Evolutionary conservation across 2,888 invertebrate species (phyloP), one percentile per base, ranked within the genome.

Genomic region (Eristalinus aeneus): DNA sequence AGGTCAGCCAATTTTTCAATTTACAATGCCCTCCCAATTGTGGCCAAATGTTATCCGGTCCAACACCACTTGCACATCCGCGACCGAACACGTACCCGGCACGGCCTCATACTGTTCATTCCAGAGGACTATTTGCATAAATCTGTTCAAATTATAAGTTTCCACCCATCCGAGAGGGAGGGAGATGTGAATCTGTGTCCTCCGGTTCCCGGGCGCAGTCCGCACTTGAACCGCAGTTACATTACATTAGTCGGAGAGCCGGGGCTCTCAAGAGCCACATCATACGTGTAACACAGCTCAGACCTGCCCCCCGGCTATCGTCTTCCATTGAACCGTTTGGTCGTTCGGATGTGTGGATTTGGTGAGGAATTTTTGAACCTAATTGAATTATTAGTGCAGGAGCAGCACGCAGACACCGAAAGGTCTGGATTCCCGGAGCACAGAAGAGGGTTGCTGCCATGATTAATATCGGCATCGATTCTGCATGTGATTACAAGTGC

Each of bases 61-160:
- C 68, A 23, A 72, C 79, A 68, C 64, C 79, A 68, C 72, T 16
- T 39, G 22, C 64, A 67, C 20, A 16, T 32, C 16, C 22, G 27
- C 8, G 1, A 8, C 16, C 46, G 46, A 46, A 16, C 46, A 46
- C 46, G 46, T 46, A 46, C 46, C 16, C 46, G 65, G 10, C 27
- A 56, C 27, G n/a, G 22, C 56, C 54, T 63, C 79, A 84, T 84
- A 84, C 69, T 63, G 80, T 71, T 75, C 76, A 71, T 71, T 81
- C 80, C 58, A 61, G 61, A 77, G 85, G 77, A 78, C 82, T 77
- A 86, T 86, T 86, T 86, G 82, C 86, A 86, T 86, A 86, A 86
- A 86, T 86, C 86, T 86, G 82, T 82, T 78, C 86, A 78, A 86
- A 86, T 86, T 86, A 86, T 77, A 78, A 86, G 86, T 86, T 82